phyloP scores from a whole-genome alignment of 2,113 vertebrate species.

The Romanogobio albipinnatus region DNA sequence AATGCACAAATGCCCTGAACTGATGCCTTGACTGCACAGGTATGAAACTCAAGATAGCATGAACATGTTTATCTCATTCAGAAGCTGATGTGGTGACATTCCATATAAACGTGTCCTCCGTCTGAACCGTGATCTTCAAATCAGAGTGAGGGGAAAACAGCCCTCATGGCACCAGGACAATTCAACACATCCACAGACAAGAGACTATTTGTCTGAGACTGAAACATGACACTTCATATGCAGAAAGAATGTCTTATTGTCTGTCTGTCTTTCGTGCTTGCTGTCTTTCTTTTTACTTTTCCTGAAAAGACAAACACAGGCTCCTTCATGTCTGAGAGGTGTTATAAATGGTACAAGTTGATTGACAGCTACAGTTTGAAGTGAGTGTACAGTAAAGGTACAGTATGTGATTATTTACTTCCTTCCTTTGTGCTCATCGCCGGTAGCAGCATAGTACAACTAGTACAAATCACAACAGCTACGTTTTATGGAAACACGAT shows the following conservation, averaged over 20 bases:
- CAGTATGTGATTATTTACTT: not conserved
- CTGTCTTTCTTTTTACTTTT: not conserved
- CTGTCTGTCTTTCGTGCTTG: not conserved
- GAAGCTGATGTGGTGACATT: conserved; percentile 44
- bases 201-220: conserved; percentile 61
- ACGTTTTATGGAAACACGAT: not conserved
- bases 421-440: not conserved
- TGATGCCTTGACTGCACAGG: conserved; percentile 50
- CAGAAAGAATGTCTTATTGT: conserved; percentile 64
- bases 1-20: conserved; percentile 48
- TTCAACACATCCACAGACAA: conserved; percentile 67
- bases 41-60: conserved; percentile 58
- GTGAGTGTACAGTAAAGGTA: conserved; percentile 1
- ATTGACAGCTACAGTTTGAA: conserved; percentile 29
- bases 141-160: conserved; percentile 67
- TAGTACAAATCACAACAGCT: not conserved
- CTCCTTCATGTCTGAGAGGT: conserved; percentile 61
- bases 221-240: conserved; percentile 68
- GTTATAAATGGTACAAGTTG: conserved; percentile 30
- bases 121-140: conserved; percentile 73
- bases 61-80: conserved; percentile 49
- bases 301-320: conserved; percentile 53
- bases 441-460: not conserved
- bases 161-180: conserved; percentile 69
- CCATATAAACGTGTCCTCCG: conserved; percentile 72